These are phyloP conservation scores for Nysson spinosus DNA, from an alignment of 2,888 invertebrate genomes.

Conservation along the genomic window DNA sequence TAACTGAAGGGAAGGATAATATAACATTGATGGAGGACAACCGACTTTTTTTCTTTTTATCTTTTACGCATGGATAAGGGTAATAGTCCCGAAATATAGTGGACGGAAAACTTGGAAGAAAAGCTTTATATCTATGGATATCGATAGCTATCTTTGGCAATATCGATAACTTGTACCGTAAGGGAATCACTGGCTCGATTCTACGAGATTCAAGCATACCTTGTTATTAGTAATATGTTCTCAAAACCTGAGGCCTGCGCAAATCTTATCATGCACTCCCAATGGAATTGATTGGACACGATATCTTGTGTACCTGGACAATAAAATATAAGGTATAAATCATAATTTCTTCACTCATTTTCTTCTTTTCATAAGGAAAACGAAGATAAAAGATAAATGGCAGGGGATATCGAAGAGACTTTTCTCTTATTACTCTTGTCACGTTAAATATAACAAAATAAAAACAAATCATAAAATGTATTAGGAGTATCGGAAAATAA, in stretches of 20 bases:
- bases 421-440: too few species aligned
- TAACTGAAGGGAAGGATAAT: not conserved
- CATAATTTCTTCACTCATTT: too few species aligned
- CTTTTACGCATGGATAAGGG: constrained; percentile 43
- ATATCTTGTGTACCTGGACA: constrained; percentile 31
- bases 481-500: too few species aligned
- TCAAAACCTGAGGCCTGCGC: constrained; percentile 8
- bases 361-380: constrained; percentile 2
- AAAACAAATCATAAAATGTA: too few species aligned
- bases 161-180: constrained; percentile 52
- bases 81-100: constrained; percentile 38
- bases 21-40: constrained; percentile 30
- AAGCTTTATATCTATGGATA: constrained; percentile 34
- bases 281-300: constrained; percentile 34
- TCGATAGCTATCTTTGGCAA: constrained; percentile 48
- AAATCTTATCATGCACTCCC: constrained; percentile 20
- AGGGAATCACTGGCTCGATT: constrained; percentile 41
- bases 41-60: constrained; percentile 41
- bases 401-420: too few species aligned
- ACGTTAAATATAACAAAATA: too few species aligned
- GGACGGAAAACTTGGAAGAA: constrained; percentile 5
- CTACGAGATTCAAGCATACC: constrained; percentile 20
- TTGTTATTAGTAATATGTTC: constrained; percentile 31
- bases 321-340: constrained; percentile 29
- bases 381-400: constrained; percentile 15